A percentile compares a stretch with the other conserved stretches of the same genome.
Evolutionary conservation across 2,797 vertebrate genomes (phyloP).

Genomic region (Oreochromis mossambicus): DNA sequence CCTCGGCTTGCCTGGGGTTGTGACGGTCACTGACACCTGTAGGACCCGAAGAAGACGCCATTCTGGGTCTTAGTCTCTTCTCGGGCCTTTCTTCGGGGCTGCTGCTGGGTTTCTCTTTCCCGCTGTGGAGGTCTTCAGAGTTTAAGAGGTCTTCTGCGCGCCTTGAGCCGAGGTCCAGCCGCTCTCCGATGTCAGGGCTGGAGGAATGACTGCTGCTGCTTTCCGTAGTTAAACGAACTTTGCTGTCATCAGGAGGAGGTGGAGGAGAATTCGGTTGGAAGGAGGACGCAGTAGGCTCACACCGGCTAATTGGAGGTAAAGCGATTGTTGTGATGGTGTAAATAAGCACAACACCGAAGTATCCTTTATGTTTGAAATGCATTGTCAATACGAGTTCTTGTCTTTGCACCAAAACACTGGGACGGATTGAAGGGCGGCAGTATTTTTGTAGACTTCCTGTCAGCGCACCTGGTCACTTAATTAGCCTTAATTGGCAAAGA

Average conservation of each 20-base stretch:
- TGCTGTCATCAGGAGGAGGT: background rate
- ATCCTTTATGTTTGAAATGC: slow-evolving; percentile 33
- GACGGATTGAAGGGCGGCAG: rapidly evolving
- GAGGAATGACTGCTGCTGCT: background rate
- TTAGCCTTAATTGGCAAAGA: slow-evolving; percentile 24
- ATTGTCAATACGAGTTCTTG: slow-evolving; percentile 24
- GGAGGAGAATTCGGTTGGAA: background rate
- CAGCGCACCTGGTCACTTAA: slow-evolving; percentile 49
- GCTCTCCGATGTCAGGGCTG: background rate
- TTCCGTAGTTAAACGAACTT: background rate
- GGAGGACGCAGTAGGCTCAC: background rate
- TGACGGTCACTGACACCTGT: background rate
- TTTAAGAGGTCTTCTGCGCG: rapidly evolving
- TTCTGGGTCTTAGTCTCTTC: background rate
- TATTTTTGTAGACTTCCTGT: slow-evolving; percentile 15
- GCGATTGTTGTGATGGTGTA: slow-evolving; percentile 10
- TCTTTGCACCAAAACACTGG: slow-evolving; percentile 12
- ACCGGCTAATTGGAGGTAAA: background rate
- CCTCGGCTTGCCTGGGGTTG: background rate
- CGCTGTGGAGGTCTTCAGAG: rapidly evolving
- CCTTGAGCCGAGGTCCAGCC: background rate
- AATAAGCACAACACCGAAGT: slow-evolving; percentile 23
- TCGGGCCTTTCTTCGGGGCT: background rate
- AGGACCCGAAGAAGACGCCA: background rate
- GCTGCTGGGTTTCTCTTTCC: background rate